Evolutionary conservation across 1,140 invertebrate species (phyloP).

Genomic region (Bombus pyrosoma): DNA sequence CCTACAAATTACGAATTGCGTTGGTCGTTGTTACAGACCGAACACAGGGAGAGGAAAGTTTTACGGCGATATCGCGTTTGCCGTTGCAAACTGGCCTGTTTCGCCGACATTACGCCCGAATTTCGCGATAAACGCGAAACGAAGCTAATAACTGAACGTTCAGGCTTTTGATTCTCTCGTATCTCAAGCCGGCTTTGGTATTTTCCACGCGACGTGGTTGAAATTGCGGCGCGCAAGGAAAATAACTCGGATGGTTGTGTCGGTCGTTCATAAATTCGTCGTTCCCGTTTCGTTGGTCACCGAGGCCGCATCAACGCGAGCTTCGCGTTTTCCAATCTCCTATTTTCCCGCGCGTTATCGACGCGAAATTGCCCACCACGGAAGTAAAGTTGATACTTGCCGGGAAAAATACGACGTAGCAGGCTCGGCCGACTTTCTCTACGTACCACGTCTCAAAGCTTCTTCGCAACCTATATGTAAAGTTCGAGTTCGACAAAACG

Average conservation of each 20-base stretch:
- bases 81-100: neutral
- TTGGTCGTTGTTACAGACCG: neutral
- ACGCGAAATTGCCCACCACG: slow-evolving; percentile 38
- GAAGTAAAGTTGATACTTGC: slow-evolving; percentile 59
- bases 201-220: neutral
- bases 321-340: slow-evolving; percentile 10
- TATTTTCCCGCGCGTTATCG: slow-evolving; percentile 32
- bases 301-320: neutral
- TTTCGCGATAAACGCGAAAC: slow-evolving; percentile 10
- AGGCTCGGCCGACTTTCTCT: slow-evolving; percentile 58
- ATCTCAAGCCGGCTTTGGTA: neutral
- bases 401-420: slow-evolving; percentile 21
- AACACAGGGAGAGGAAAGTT: neutral
- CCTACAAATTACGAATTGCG: slow-evolving; percentile 7
- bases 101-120: neutral
- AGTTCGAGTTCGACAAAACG: no score
- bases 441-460: slow-evolving; percentile 57
- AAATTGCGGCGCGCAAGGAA: neutral
- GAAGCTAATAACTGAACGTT: slow-evolving; percentile 37
- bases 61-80: slow-evolving; percentile 19
- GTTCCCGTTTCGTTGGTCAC: no score
- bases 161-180: neutral
- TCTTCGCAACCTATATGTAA: slow-evolving; percentile 27
- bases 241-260: no score
- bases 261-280: no score